Evolutionary conservation across 2,113 vertebrate genomes (phyloP).

Genomic region (Anolis sagrei): DNA sequence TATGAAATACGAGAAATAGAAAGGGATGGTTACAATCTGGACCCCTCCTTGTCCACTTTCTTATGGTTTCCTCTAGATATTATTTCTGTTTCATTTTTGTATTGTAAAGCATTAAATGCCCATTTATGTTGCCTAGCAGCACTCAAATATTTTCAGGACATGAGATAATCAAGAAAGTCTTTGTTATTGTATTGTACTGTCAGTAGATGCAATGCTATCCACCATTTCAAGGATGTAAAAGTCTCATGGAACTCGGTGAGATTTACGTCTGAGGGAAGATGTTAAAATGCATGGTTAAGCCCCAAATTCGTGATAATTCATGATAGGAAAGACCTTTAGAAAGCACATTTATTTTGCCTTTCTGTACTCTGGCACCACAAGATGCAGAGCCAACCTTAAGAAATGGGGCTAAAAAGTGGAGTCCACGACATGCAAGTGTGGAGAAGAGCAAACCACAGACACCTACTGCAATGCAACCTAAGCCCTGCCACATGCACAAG

Average conservation of each 20-base stretch:
- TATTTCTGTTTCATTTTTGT: background rate
- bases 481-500: too few relatives aligned
- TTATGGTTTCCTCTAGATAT: background rate
- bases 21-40: background rate
- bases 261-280: accelerated
- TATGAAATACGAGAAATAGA: background rate
- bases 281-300: background rate
- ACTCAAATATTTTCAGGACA: background rate
- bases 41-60: background rate
- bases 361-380: too few relatives aligned
- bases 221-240: background rate
- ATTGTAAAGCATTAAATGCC: background rate
- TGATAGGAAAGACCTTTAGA: background rate
- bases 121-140: background rate
- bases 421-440: too few relatives aligned
- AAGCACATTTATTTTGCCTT: background rate
- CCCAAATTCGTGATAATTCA: background rate
- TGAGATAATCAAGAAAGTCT: background rate
- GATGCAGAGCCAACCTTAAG: too few relatives aligned
- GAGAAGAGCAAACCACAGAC: too few relatives aligned
- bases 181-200: background rate
- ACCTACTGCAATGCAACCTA: too few relatives aligned
- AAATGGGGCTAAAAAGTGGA: too few relatives aligned
- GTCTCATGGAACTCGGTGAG: background rate
- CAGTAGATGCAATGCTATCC: background rate